phyloP scores from a whole-genome alignment of 2,888 invertebrate genomes.

The Stictocephala bisonia region DNA sequence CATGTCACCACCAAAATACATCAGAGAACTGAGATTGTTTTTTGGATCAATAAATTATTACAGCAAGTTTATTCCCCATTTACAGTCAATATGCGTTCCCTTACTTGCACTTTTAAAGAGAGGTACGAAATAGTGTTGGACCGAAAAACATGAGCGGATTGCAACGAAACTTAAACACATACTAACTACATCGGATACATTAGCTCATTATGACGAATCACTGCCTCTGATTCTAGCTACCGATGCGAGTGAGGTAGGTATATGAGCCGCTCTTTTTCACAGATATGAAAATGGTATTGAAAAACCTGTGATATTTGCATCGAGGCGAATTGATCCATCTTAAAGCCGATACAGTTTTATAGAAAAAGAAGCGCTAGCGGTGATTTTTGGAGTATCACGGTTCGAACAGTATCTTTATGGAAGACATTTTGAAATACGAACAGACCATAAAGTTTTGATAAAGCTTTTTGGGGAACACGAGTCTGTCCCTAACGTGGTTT shows the following conservation, averaged over 20 bases:
- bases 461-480: conserved; percentile 8
- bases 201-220: conserved; percentile 21
- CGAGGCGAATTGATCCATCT: not conserved
- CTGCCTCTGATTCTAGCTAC: conserved; percentile 9
- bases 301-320: conserved; percentile 26
- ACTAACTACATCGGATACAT: not conserved
- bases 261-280: conserved; percentile 32
- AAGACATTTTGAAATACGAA: not conserved
- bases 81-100: conserved; percentile 5
- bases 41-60: conserved; percentile 14
- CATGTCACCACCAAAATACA: not conserved
- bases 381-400: conserved; percentile 3
- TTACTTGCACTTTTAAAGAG: not conserved
- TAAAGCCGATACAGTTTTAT: conserved; percentile 25
- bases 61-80: conserved; percentile 19
- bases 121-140: conserved; percentile 3
- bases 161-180: conserved; percentile 11
- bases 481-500: not conserved
- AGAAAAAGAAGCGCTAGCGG: conserved; percentile 10
- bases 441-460: conserved; percentile 16
- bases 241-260: conserved; percentile 24
- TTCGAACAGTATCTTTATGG: conserved; percentile 27
- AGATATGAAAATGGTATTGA: conserved; percentile 19
- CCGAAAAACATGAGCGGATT: not conserved
- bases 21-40: conserved; percentile 1